Evolutionary conservation across 2,113 vertebrate species (phyloP).

Genomic region (Alexandromys fortis): DNA sequence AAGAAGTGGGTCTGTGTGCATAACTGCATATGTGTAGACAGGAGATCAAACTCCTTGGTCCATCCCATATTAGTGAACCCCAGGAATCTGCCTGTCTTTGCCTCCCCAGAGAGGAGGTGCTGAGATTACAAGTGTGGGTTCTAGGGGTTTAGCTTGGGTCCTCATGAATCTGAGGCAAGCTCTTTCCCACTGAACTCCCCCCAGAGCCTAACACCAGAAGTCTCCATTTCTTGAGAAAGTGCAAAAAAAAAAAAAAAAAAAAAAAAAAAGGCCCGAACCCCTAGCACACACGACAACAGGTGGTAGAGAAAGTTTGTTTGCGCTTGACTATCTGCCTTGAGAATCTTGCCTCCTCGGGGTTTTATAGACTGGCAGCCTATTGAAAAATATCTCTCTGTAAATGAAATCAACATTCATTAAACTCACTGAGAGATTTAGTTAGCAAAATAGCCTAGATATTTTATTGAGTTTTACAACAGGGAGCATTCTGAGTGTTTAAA

Average conservation of each 20-base stretch:
- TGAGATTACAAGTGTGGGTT: background rate
- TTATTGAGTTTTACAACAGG: conserved; percentile 57
- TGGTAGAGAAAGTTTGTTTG: conserved; percentile 15
- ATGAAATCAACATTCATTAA: conserved; percentile 78
- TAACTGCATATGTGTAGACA: background rate
- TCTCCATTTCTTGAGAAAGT: conserved; percentile 57
- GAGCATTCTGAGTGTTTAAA: conserved; percentile 46
- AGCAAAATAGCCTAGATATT: conserved; percentile 66
- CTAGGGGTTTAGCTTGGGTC: background rate
- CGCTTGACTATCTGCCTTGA: conserved; percentile 66
- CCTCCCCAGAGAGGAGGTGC: no score
- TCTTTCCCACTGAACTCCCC: background rate
- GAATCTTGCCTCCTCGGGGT: conserved; percentile 58
- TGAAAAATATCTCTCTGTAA: conserved; percentile 76
- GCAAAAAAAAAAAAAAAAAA: conserved; percentile 74
- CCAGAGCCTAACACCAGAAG: background rate
- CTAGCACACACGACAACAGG: conserved; percentile 69
- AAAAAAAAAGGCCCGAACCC: conserved; percentile 52
- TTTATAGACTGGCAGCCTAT: conserved; percentile 63
- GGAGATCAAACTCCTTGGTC: no score
- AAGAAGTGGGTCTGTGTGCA: rapidly evolving
- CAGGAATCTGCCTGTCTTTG: background rate
- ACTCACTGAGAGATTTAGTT: conserved; percentile 63
- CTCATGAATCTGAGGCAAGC: background rate
- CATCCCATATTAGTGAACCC: background rate